Conservation (phyloP, 1,140 invertebrate genomes). For the Neuroterus valhalla region DNA sequence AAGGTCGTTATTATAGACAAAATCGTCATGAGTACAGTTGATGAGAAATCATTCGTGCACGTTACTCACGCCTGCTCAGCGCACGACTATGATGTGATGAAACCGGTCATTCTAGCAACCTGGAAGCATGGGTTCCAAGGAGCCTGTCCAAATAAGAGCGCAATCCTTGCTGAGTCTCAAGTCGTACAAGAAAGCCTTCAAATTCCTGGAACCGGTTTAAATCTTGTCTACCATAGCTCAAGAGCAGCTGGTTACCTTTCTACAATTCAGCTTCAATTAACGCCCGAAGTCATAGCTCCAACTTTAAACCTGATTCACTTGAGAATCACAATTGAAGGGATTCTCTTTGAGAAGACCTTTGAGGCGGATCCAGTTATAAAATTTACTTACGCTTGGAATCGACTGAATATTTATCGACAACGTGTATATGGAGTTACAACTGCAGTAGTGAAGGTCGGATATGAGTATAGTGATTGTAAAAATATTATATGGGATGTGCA, state of each 20-base stretch:
- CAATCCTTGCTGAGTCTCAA: slow-evolving; percentile 95
- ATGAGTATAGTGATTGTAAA: slow-evolving; percentile 95
- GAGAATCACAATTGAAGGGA: slow-evolving; percentile 94
- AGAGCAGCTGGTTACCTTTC: slow-evolving; percentile 93
- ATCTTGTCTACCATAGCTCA: slow-evolving; percentile 96
- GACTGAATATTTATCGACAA: slow-evolving; percentile 96
- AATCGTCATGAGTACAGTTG: slow-evolving; percentile 88
- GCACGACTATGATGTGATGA: slow-evolving; percentile 95
- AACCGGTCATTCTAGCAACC: slow-evolving; percentile 94
- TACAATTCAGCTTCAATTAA: slow-evolving; percentile 95
- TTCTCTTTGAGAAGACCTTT: slow-evolving; percentile 93
- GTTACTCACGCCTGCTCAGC: slow-evolving; percentile 87
- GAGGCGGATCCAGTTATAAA: slow-evolving; percentile 97
- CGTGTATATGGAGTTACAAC: slow-evolving; percentile 94
- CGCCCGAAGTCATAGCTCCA: slow-evolving; percentile 87
- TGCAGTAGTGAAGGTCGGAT: slow-evolving; percentile 95
- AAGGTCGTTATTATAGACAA: slow-evolving; percentile 93
- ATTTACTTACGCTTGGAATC: slow-evolving; percentile 97
- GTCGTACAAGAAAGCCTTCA: slow-evolving; percentile 95
- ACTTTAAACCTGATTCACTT: slow-evolving; percentile 91
- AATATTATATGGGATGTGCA: slow-evolving; percentile 97
- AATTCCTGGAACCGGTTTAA: slow-evolving; percentile 93
- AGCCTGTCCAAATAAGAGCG: slow-evolving; percentile 92
- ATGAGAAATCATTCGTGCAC: slow-evolving; percentile 80
- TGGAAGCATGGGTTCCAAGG: slow-evolving; percentile 98